These are phyloP conservation scores for Melitaea athalia DNA, from an alignment of 2,888 invertebrate species.

Conservation along the genomic window DNA sequence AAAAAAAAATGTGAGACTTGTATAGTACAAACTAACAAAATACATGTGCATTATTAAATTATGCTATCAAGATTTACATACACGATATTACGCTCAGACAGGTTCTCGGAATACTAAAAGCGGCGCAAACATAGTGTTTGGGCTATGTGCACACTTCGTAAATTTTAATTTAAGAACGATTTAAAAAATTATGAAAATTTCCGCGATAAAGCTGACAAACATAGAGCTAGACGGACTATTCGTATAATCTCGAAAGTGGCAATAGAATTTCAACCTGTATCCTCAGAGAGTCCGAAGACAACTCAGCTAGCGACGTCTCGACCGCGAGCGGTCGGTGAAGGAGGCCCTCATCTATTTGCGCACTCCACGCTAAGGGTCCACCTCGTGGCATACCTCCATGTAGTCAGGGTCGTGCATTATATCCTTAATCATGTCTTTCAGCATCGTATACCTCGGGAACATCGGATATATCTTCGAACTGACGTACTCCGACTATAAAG, in stretches of 20 bases:
- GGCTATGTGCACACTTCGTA: no score
- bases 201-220: slow-evolving; percentile 2
- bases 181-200: neutral
- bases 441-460: slow-evolving; percentile 96
- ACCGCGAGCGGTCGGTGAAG: slow-evolving; percentile 74
- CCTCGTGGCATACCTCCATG: slow-evolving; percentile 97
- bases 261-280: slow-evolving; percentile 10
- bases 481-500: slow-evolving; percentile 90
- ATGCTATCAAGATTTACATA: no score
- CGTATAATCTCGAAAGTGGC: slow-evolving; percentile 11
- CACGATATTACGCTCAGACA: neutral
- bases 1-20: neutral
- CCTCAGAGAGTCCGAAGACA: slow-evolving; percentile 16
- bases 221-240: neutral
- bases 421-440: slow-evolving; percentile 98
- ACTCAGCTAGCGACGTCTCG: slow-evolving; percentile 67
- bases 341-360: slow-evolving; percentile 80
- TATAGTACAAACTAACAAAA: neutral
- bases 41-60: neutral
- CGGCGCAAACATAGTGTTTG: slow-evolving; percentile 4
- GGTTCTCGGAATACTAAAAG: neutral
- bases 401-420: slow-evolving; percentile 98
- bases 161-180: neutral
- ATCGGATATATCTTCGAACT: slow-evolving; percentile 96
- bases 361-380: slow-evolving; percentile 87